These are phyloP conservation scores for Hypotaenidia okinawae DNA, from an alignment of 2,797 vertebrate genomes.

Conservation along the genomic window DNA sequence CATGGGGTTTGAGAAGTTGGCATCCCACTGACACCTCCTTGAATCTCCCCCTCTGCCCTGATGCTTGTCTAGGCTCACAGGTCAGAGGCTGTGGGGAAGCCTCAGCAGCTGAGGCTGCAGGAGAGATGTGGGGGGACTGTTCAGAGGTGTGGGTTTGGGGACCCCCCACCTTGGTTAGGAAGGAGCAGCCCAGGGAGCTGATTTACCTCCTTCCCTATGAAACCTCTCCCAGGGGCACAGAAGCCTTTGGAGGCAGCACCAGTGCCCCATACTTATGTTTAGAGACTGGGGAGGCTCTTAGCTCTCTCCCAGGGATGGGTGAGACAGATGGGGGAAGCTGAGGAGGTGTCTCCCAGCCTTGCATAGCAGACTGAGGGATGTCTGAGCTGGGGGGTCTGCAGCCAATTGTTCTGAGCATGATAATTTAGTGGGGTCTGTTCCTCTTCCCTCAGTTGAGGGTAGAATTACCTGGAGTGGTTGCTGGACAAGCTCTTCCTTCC, in stretches of 20 bases:
- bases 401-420: neutral
- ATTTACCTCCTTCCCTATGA: neutral
- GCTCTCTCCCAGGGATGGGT: neutral
- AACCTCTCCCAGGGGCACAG: neutral
- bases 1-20: neutral
- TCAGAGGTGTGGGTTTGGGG: neutral
- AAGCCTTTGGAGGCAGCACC: neutral
- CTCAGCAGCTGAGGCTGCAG: neutral
- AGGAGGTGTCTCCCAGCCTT: neutral
- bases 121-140: neutral
- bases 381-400: neutral
- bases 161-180: neutral
- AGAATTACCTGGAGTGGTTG: neutral
- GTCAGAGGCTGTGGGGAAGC: neutral
- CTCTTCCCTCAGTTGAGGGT: neutral
- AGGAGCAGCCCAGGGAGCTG: neutral
- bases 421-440: neutral
- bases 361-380: accelerated
- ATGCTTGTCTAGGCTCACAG: neutral
- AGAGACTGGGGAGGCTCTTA: neutral
- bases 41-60: neutral
- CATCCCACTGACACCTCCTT: neutral
- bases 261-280: neutral
- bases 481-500: neutral
- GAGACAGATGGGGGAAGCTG: neutral